Base-by-base conservation (phyloP, 2,888 invertebrate genomes). In the Cryptocephalus primarius region DNA sequence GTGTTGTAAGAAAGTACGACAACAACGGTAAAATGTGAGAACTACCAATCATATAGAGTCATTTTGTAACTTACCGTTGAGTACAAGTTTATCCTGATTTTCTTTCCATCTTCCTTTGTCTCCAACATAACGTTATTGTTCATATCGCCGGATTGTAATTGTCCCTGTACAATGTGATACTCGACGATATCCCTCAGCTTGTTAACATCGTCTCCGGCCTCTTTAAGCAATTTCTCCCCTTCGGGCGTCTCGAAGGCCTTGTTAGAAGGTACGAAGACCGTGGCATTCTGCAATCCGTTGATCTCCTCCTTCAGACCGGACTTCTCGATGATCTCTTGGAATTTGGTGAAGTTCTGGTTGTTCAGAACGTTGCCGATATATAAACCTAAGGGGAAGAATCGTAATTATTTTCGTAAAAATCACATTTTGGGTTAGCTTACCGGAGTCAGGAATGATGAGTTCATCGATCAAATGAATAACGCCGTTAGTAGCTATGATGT, bases 401-500 rank as follows among this genome's bases (percentile, higher is more conserved):
- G n/a, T 39, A 9, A 39, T 39, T 10, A 6, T 22, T 22, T 22
- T 22, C 22, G 22, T 4, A 22, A 22, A 22, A 22, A 22, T 22
- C 3, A 22, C 2, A 6, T 6, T 22, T 36, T n/a, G 2, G 12
- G 4, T 43, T 22, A 45, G 39, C 11, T 40, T 50, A 58, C 60
- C 59, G 51, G 77, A 75, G 51, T 81, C 76, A 1, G 83, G 83
- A 44, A 82, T 73, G 40, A 85, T 62, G 31, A 85, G 75, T 3
- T 75, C 73, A 57, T 85, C 82, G 51, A 85, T 75, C 32, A 81
- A 71, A 63, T 85, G 83, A 32, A 86, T 62, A 2, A 85, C 82
- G n/a, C 85, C 86, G 66, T 86, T 84, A 1, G 78, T 81, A 9
- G 77, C 83, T 67, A 85, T 75, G 32, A 79, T 69, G 61, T 85